Evolutionary conservation across 2,797 vertebrate genomes (phyloP).

Genomic region (Sebastolobus alascanus): DNA sequence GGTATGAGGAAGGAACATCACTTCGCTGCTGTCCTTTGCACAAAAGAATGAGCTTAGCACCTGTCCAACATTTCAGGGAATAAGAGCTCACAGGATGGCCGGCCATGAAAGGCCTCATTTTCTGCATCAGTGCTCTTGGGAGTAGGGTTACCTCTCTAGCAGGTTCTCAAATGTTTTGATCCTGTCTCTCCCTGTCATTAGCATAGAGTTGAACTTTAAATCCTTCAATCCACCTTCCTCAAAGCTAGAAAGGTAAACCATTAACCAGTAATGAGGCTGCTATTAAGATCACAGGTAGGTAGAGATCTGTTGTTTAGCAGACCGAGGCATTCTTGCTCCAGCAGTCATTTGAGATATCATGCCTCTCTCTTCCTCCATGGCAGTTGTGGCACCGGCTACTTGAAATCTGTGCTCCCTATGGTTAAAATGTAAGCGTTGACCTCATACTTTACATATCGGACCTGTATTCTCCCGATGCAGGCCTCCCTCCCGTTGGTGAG

Average conservation of each 20-base stretch:
- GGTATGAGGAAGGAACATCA: background rate
- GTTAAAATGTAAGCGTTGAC: conserved; percentile 40
- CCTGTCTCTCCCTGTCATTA: background rate
- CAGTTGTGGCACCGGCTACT: background rate
- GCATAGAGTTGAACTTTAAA: conserved; percentile 34
- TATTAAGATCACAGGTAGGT: conserved; percentile 39
- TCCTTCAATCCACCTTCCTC: conserved; percentile 29
- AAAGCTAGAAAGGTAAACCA: conserved; percentile 58
- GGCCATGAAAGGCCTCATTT: conserved; percentile 2
- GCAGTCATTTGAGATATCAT: conserved; percentile 15
- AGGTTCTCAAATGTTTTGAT: conserved; percentile 29
- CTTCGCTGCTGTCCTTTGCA: background rate
- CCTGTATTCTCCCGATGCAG: conserved; percentile 22
- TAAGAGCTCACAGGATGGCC: background rate
- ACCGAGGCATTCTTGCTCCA: conserved; percentile 12
- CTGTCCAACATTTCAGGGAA: conserved; percentile 30
- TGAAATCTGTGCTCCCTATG: background rate
- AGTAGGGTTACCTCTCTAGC: conserved; percentile 4
- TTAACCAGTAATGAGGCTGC: conserved; percentile 60
- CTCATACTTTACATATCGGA: conserved; percentile 12
- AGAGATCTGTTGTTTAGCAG: conserved; percentile 31
- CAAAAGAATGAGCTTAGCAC: conserved; percentile 1
- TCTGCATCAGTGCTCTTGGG: conserved; percentile 21
- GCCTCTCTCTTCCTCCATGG: background rate
- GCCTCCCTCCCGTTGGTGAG: conserved; percentile 49